Conservation (phyloP, 2,888 invertebrate species). For the Gortyna flavago region DNA sequence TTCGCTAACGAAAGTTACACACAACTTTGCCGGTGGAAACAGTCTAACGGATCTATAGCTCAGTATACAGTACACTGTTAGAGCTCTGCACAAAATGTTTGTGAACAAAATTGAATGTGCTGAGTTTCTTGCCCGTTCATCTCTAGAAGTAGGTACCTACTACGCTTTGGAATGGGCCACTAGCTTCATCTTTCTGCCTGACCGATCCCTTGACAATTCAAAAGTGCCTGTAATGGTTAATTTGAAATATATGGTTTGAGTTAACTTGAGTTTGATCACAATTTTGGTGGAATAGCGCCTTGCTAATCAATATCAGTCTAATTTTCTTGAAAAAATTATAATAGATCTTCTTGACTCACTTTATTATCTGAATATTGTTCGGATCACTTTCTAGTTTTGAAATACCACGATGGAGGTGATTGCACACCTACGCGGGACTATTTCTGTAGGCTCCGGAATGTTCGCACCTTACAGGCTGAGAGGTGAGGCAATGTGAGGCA, state of each 20-base stretch:
- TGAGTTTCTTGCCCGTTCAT: background rate
- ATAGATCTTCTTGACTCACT: conserved; percentile 28
- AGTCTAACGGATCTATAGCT: background rate
- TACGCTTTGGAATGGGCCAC: background rate
- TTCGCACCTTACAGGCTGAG: conserved; percentile 70
- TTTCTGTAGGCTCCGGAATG: conserved; percentile 72
- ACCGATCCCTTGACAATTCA: background rate
- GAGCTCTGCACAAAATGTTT: background rate
- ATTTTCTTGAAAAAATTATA: background rate
- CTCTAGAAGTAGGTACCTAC: background rate
- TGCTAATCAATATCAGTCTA: background rate
- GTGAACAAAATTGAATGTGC: background rate
- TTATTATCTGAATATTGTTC: conserved; percentile 56
- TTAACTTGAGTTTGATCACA: background rate
- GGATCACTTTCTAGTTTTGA: conserved; percentile 54
- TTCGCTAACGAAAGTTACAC: background rate
- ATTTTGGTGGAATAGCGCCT: background rate
- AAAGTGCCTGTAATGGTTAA: background rate
- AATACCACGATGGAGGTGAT: conserved; percentile 64
- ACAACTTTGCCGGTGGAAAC: background rate
- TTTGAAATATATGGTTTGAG: background rate
- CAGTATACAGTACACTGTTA: background rate
- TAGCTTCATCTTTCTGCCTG: background rate
- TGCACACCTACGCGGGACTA: conserved; percentile 72
- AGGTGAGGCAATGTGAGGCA: conserved; percentile 63